These are phyloP conservation scores for Myotis brandtii DNA, from an alignment of 2,113 vertebrate species.

Conservation along the genomic window DNA sequence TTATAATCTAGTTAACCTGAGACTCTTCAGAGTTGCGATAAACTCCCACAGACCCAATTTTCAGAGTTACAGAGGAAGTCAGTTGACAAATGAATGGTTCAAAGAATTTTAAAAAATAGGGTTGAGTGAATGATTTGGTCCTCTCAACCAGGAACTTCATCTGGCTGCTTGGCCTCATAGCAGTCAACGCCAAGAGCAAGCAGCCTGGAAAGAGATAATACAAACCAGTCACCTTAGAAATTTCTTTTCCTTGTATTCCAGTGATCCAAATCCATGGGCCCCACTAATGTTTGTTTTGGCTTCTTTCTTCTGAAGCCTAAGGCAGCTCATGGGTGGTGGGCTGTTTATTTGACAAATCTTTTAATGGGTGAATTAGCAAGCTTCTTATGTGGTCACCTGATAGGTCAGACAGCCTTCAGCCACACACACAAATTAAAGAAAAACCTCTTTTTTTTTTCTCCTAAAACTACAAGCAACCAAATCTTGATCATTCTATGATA, in stretches of 20 bases:
- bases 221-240: background rate
- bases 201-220: slow-evolving; percentile 45
- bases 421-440: background rate
- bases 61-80: slow-evolving; percentile 30
- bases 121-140: background rate
- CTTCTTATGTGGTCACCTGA: slow-evolving; percentile 23
- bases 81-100: background rate
- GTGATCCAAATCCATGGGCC: slow-evolving; percentile 71
- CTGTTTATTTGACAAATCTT: slow-evolving; percentile 61
- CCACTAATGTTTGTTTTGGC: slow-evolving; percentile 75
- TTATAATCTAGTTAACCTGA: background rate
- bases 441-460: background rate
- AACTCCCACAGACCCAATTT: background rate
- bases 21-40: background rate
- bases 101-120: background rate
- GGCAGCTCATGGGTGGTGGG: slow-evolving; percentile 13
- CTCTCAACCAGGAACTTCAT: background rate
- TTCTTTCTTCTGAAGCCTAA: slow-evolving; percentile 56
- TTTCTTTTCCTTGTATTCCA: slow-evolving; percentile 68
- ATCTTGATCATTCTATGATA: background rate
- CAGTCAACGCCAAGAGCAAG: slow-evolving; percentile 48
- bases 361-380: slow-evolving; percentile 58
- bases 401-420: background rate
- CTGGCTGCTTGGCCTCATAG: background rate
- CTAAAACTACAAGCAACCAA: background rate